Conservation (phyloP, 2,113 vertebrate genomes). For the Melanocharis versteri region DNA sequence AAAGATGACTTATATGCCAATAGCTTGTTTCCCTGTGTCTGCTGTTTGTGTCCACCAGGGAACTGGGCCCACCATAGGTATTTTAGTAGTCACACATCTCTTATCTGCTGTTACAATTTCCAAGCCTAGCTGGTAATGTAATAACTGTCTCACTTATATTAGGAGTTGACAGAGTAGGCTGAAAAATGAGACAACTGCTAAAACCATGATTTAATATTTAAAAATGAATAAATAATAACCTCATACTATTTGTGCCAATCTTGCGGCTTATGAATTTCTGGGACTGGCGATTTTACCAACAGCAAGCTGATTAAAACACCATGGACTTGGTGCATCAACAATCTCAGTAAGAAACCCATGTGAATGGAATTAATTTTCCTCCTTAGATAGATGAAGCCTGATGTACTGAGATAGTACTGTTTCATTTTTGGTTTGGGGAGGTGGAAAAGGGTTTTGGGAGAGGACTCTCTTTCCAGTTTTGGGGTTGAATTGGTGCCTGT, state of each 20-base stretch:
- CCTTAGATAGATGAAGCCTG: not conserved
- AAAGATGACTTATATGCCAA: not conserved
- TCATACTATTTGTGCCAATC: not conserved
- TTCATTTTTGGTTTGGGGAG: not conserved
- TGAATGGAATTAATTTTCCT: not conserved
- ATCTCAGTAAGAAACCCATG: not conserved
- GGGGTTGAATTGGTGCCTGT: not conserved
- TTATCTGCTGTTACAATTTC: not conserved
- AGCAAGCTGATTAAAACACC: not conserved
- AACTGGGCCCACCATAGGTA: not conserved
- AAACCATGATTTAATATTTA: not conserved
- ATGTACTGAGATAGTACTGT: not conserved
- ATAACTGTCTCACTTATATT: not conserved
- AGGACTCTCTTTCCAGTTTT: not conserved
- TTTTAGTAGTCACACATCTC: not conserved
- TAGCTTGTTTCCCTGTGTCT: not conserved
- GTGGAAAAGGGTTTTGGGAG: not conserved
- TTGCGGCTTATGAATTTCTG: not conserved
- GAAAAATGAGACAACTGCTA: conserved; percentile 9
- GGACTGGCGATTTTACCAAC: not conserved
- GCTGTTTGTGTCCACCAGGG: not conserved
- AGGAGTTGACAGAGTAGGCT: not conserved
- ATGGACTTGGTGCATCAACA: not conserved
- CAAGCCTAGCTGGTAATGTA: not conserved
- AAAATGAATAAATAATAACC: conserved; percentile 8